Conservation (phyloP, 2,797 vertebrate genomes). For the Enteromius paludinosus region DNA sequence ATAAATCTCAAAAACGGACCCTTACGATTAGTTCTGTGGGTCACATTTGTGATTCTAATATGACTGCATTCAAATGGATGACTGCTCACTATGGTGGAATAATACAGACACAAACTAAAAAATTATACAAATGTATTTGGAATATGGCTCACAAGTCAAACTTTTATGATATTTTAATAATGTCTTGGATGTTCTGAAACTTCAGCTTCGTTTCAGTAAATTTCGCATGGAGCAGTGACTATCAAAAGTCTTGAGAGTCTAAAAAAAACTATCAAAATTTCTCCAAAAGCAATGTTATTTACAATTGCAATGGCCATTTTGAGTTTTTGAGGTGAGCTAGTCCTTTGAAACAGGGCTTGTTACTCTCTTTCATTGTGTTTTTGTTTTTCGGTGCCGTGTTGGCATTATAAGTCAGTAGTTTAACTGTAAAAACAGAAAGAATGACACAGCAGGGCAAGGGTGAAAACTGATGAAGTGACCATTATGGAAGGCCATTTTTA, state of each 20-base stretch:
- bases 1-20: no score
- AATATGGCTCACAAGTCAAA: background rate
- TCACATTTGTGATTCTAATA: constrained; percentile 1
- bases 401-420: constrained; percentile 32
- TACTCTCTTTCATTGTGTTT: background rate
- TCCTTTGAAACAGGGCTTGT: background rate
- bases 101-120: background rate
- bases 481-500: constrained; percentile 52
- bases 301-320: background rate
- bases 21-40: no score
- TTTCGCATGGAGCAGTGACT: background rate
- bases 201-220: background rate
- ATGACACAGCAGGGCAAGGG: constrained; percentile 56
- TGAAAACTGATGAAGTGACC: constrained; percentile 55
- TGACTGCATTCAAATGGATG: background rate
- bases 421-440: constrained; percentile 49
- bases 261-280: background rate
- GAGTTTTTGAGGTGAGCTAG: background rate
- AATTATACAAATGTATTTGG: background rate
- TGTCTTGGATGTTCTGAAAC: background rate
- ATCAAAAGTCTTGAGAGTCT: background rate
- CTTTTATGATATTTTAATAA: background rate
- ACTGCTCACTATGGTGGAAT: background rate
- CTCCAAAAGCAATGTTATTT: background rate
- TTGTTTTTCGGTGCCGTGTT: constrained; percentile 23